A percentile compares a stretch with the other conserved stretches of the same genome.
These are phyloP conservation scores for Dichetophora obliterata DNA, from an alignment of 2,888 invertebrate species.

Conservation along the genomic window DNA sequence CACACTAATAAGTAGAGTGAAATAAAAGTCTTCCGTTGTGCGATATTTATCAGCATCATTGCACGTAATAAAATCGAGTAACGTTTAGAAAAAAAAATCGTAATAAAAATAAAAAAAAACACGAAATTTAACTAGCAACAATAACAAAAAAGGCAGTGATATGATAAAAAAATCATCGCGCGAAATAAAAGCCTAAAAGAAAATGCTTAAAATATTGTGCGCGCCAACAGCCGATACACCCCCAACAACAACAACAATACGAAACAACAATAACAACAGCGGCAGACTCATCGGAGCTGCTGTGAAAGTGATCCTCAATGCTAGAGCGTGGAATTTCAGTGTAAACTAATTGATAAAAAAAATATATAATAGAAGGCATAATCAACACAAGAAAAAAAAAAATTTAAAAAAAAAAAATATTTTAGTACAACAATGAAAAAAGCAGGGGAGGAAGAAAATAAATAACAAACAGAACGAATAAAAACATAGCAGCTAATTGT, in stretches of 20 bases:
- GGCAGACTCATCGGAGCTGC: neutral
- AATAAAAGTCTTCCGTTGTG: neutral
- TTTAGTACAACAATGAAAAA: neutral
- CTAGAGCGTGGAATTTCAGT: slow-evolving; percentile 22
- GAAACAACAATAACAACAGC: slow-evolving; percentile 10
- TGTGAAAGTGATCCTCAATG: slow-evolving; percentile 27
- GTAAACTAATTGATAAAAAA: slow-evolving; percentile 39
- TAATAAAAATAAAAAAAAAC: no score
- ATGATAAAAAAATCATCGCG: neutral
- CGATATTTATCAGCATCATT: slow-evolving; percentile 23
- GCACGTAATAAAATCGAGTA: slow-evolving; percentile 30
- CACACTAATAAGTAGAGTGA: neutral
- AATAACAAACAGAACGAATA: neutral
- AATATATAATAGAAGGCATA: slow-evolving; percentile 30
- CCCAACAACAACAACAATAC: slow-evolving; percentile 3
- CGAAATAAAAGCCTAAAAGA: neutral
- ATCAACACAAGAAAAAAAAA: slow-evolving; percentile 18
- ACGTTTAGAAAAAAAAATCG: neutral
- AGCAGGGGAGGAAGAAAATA: neutral
- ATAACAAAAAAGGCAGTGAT: neutral
- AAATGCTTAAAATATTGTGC: neutral
- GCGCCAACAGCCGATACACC: neutral
- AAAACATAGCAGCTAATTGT: slow-evolving; percentile 12
- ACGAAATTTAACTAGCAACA: neutral
- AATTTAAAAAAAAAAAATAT: neutral